Evolutionary conservation across 2,888 invertebrate species (phyloP).

Genomic region (Ormyrus thymus): DNA sequence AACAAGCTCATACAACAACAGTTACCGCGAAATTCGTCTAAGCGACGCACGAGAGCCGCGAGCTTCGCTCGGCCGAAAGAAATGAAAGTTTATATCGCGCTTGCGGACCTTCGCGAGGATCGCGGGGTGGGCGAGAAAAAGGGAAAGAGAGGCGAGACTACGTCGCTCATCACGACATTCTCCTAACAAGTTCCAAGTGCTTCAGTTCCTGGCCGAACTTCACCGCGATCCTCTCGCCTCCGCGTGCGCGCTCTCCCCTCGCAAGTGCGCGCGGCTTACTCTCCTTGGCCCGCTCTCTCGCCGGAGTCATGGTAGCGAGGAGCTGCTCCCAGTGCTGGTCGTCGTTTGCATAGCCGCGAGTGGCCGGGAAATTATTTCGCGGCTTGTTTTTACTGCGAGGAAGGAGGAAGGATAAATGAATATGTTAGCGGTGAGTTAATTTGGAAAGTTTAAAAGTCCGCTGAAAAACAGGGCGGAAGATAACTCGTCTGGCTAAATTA

Average conservation of each 20-base stretch:
- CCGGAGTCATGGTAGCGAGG: no score
- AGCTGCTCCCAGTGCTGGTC: no score
- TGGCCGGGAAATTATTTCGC: no score
- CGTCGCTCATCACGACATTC: conserved; percentile 65
- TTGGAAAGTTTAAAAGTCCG: no score
- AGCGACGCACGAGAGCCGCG: background rate
- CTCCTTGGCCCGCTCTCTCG: background rate
- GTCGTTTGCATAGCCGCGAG: no score
- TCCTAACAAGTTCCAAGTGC: conserved; percentile 67
- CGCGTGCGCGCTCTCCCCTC: background rate
- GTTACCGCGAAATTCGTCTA: background rate
- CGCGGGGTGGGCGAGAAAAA: conserved; percentile 28
- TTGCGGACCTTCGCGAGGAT: conserved; percentile 6
- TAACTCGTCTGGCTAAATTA: no score
- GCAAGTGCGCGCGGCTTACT: background rate
- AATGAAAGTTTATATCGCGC: no score
- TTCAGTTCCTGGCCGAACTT: conserved; percentile 65
- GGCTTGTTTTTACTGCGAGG: no score
- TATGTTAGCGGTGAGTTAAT: no score
- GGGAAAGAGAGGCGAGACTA: conserved; percentile 45
- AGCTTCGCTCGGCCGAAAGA: background rate
- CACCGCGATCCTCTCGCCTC: background rate
- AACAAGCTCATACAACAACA: no score
- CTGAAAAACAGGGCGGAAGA: no score
- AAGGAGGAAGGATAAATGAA: no score